Evolutionary conservation across 2,113 vertebrate species (phyloP).

Genomic region (Sebastes fasciatus): DNA sequence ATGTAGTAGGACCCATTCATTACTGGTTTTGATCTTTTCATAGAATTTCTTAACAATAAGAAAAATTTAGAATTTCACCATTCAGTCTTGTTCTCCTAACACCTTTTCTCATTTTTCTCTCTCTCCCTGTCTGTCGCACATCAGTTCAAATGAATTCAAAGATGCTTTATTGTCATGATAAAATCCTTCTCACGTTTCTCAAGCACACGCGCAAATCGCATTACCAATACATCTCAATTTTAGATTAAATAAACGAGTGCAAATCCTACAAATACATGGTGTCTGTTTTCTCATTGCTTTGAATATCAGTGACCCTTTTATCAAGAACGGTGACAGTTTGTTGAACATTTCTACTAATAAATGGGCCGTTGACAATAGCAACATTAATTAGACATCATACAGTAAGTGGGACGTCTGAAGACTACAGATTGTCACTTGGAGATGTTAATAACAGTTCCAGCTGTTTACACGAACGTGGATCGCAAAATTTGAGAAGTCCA

Average conservation of each 20-base stretch:
- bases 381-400: constrained; percentile 6
- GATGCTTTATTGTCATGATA: constrained; percentile 1
- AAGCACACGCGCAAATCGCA: constrained; percentile 7
- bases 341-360: constrained; percentile 17
- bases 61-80: not conserved
- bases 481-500: not conserved
- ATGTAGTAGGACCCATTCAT: not conserved
- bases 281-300: not conserved
- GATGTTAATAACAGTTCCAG: constrained; percentile 21
- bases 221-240: not conserved
- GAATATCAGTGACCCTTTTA: constrained; percentile 13
- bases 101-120: not conserved
- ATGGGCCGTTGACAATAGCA: constrained; percentile 5
- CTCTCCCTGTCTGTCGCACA: not conserved
- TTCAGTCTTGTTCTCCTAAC: not conserved
- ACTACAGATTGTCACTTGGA: not conserved
- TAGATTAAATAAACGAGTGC: not conserved
- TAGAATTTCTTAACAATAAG: not conserved
- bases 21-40: not conserved
- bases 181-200: not conserved
- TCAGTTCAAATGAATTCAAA: constrained; percentile 17
- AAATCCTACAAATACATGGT: not conserved
- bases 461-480: not conserved
- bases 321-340: not conserved
- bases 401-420: constrained; percentile 17